Evolutionary conservation across 2,797 vertebrate genomes (phyloP).

Genomic region (Leontopithecus rosalia): DNA sequence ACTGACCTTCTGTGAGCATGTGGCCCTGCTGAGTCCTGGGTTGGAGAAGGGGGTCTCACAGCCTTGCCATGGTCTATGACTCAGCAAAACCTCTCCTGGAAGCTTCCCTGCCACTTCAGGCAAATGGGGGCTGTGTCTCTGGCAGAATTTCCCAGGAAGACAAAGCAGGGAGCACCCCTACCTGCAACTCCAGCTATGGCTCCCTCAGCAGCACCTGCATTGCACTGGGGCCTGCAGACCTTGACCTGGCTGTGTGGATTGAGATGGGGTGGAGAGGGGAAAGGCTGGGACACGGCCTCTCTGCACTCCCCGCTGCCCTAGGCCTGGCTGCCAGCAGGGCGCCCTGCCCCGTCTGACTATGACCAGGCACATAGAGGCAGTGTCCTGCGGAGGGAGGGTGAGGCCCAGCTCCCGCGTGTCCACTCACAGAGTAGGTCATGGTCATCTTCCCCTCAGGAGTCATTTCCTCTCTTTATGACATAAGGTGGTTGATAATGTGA

Average conservation of each 20-base stretch:
- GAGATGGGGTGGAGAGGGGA: background rate
- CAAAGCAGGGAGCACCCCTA: background rate
- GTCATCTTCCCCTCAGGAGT: fast-evolving
- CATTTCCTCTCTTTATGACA: background rate
- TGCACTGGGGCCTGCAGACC: background rate
- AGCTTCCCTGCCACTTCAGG: background rate
- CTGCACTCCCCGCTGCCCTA: background rate
- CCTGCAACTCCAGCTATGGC: background rate
- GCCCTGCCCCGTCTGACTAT: background rate
- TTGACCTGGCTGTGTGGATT: too few relatives aligned
- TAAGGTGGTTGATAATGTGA: background rate
- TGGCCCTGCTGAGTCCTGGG: background rate
- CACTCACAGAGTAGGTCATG: background rate
- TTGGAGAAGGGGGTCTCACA: background rate
- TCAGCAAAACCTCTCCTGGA: background rate
- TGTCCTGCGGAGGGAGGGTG: background rate
- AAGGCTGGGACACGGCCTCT: background rate
- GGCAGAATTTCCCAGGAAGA: background rate
- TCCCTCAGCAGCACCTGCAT: background rate
- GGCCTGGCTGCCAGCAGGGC: background rate
- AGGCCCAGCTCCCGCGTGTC: background rate
- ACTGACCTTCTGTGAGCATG: background rate
- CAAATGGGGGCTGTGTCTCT: background rate
- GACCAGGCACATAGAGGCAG: background rate
- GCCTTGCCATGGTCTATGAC: background rate